Conservation (phyloP, 2,797 vertebrate species). For the Acropternis orthonyx region DNA sequence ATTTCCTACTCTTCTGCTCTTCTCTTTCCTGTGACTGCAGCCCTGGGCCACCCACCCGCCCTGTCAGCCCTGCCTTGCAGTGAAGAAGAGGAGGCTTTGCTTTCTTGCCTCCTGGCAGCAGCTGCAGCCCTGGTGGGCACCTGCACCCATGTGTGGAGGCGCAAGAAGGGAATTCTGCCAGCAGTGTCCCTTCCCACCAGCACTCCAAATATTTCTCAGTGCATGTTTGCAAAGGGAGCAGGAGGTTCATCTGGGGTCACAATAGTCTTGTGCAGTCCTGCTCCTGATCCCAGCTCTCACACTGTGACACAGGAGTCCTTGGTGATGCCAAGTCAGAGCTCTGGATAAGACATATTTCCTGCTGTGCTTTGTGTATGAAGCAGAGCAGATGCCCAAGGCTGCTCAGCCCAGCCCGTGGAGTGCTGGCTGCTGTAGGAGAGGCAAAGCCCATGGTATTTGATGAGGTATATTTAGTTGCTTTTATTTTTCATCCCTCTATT, state of each 20-base stretch:
- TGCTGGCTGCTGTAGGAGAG: not conserved
- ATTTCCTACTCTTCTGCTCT: not conserved
- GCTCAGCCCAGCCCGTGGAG: not conserved
- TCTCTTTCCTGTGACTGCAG: not conserved
- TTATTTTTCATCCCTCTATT: not conserved
- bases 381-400: not conserved
- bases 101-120: not conserved
- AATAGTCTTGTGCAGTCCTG: rapidly evolving
- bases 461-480: not conserved
- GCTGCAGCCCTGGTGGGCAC: not conserved
- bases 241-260: not conserved
- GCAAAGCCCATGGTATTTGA: not conserved
- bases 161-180: not conserved
- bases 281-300: rapidly evolving
- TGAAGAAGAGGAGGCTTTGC: not conserved
- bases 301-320: not conserved
- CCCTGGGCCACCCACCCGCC: rapidly evolving
- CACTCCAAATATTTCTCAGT: not conserved
- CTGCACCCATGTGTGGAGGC: not conserved
- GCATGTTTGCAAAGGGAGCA: not conserved
- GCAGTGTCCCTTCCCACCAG: not conserved
- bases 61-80: not conserved
- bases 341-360: not conserved
- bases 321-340: not conserved
- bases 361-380: not conserved